Conservation (phyloP, 2,797 vertebrate species). For the Pseudochirops corinnae region DNA sequence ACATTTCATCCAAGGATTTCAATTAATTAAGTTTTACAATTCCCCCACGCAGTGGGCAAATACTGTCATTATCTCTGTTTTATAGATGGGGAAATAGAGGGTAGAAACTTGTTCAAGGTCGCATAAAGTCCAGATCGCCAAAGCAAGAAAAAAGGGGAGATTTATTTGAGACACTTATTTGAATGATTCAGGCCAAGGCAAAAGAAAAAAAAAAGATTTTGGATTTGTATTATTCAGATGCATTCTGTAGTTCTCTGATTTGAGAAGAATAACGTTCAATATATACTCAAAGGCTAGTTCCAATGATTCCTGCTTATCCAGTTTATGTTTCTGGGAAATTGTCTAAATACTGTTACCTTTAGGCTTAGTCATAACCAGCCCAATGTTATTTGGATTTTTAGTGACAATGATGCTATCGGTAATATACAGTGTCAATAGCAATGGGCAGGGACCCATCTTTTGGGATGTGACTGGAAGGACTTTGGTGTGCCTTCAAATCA, state of each 20-base stretch:
- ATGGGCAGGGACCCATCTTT: background rate
- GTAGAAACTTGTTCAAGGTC: constrained; percentile 74
- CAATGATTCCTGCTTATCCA: background rate
- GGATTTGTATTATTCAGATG: constrained; percentile 54
- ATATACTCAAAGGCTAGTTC: background rate
- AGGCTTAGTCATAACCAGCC: background rate
- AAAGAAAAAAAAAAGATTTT: constrained; percentile 50
- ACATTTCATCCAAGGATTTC: constrained; percentile 68
- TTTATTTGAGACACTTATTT: constrained; percentile 54
- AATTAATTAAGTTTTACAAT: constrained; percentile 76
- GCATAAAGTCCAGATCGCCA: constrained; percentile 59
- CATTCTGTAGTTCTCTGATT: constrained; percentile 7
- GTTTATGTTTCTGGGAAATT: background rate
- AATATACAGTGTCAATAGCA: background rate
- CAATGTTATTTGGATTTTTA: background rate
- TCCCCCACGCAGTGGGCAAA: constrained; percentile 62
- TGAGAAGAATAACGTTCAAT: constrained; percentile 36
- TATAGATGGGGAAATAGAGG: constrained; percentile 68
- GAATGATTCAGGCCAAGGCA: constrained; percentile 42
- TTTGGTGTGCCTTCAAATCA: background rate
- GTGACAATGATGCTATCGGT: background rate
- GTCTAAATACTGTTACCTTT: background rate
- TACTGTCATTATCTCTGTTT: constrained; percentile 69
- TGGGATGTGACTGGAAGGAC: background rate
- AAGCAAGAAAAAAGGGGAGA: constrained; percentile 44